A percentile compares a stretch with the other conserved stretches of the same genome.
These are phyloP conservation scores for Cosmopolites sordidus DNA, from an alignment of 2,888 invertebrate genomes.

Conservation along the genomic window DNA sequence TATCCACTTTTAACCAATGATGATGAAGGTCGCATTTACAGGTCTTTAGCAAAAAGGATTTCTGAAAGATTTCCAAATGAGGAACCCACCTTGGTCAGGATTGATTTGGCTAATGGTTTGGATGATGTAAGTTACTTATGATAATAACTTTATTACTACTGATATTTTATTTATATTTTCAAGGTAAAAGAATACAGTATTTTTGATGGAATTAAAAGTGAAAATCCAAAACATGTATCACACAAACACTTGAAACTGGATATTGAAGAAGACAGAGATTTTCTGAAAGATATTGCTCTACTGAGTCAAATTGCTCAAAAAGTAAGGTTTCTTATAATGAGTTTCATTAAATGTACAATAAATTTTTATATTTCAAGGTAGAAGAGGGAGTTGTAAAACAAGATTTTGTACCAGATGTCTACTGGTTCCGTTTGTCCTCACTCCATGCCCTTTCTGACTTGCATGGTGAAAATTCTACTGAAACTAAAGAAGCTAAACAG, in stretches of 20 bases:
- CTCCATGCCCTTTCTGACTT: slow-evolving; percentile 61
- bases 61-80: slow-evolving; percentile 58
- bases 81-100: slow-evolving; percentile 56
- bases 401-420: slow-evolving; percentile 61
- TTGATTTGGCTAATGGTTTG: slow-evolving; percentile 60
- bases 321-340: no score
- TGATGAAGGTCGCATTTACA: slow-evolving; percentile 60
- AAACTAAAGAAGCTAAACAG: slow-evolving; percentile 61
- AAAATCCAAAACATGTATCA: slow-evolving; percentile 36
- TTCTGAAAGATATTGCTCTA: slow-evolving; percentile 59
- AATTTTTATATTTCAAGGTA: slow-evolving; percentile 26
- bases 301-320: slow-evolving; percentile 57
- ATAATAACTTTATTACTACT: background rate
- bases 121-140: slow-evolving; percentile 56
- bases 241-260: slow-evolving; percentile 39
- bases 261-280: slow-evolving; percentile 59
- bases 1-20: slow-evolving; percentile 60
- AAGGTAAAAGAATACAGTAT: slow-evolving; percentile 48
- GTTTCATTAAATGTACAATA: no score
- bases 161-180: slow-evolving; percentile 24
- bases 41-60: slow-evolving; percentile 56
- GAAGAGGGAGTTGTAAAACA: slow-evolving; percentile 49
- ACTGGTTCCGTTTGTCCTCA: slow-evolving; percentile 61
- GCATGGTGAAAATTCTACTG: slow-evolving; percentile 62
- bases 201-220: slow-evolving; percentile 39